These are phyloP conservation scores for Serranus cabrilla DNA, from an alignment of 2,797 vertebrate genomes.

Conservation along the genomic window DNA sequence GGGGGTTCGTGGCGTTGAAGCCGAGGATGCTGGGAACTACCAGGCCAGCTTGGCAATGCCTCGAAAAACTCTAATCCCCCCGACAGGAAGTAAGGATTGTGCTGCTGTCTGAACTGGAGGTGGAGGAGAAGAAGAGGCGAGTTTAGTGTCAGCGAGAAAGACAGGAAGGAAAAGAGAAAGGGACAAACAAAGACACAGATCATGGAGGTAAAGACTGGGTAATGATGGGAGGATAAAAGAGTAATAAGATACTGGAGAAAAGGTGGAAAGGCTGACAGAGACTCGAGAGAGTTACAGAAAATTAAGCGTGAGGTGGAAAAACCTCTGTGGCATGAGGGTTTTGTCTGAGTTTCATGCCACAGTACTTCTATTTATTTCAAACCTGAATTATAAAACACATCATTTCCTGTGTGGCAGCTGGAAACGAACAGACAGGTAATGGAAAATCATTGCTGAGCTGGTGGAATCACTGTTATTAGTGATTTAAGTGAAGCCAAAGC, in stretches of 20 bases:
- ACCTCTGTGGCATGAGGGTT: background rate
- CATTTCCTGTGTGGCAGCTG: background rate
- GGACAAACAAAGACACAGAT: too few species aligned
- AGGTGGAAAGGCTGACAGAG: background rate
- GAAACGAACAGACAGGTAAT: background rate
- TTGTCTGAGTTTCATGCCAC: background rate
- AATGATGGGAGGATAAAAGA: background rate
- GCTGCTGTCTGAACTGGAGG: slow-evolving; percentile 28
- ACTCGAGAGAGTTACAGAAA: background rate
- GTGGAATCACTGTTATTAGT: background rate
- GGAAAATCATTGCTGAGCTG: background rate
- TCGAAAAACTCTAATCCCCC: slow-evolving; percentile 57
- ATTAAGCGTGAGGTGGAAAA: slow-evolving; percentile 3
- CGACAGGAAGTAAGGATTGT: slow-evolving; percentile 61
- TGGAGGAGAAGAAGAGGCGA: slow-evolving; percentile 36
- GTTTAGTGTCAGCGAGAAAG: slow-evolving; percentile 9
- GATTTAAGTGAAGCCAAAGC: background rate
- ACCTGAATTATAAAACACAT: background rate
- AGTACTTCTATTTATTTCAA: background rate
- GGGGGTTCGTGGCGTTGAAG: background rate
- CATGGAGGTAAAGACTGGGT: background rate
- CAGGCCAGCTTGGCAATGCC: slow-evolving; percentile 52
- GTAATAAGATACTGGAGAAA: background rate
- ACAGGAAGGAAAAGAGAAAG: background rate
- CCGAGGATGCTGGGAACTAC: slow-evolving; percentile 63